Percentiles rank a stretch among this genome's conserved stretches.
Evolutionary conservation across 2,888 invertebrate genomes (phyloP).

Genomic region (Pristionchus japonicus): DNA sequence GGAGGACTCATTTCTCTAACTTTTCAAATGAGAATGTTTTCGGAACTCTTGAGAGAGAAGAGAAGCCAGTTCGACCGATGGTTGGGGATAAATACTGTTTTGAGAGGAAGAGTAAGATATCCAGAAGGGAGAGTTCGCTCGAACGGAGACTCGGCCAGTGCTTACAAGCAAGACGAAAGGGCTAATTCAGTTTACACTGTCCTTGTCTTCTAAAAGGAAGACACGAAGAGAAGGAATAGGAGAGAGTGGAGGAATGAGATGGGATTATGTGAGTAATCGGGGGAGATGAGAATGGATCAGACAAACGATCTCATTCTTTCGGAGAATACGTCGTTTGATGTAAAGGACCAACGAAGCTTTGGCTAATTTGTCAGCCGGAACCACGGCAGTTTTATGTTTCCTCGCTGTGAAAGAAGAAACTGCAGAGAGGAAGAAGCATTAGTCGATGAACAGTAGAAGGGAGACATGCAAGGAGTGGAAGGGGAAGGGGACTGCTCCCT

Average conservation of each 20-base stretch:
- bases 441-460: neutral
- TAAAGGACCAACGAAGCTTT: neutral
- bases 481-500: neutral
- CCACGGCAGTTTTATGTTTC: neutral
- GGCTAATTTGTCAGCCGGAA: slow-evolving; percentile 3
- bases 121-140: neutral
- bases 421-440: slow-evolving; percentile 3
- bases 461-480: neutral
- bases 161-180: neutral
- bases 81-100: neutral
- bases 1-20: neutral
- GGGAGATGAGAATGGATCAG: neutral
- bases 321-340: neutral
- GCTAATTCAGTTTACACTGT: slow-evolving; percentile 11
- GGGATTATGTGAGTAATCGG: neutral
- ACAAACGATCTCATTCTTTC: neutral
- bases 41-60: neutral
- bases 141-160: neutral
- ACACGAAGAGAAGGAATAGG: neutral
- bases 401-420: neutral
- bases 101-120: neutral
- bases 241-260: neutral
- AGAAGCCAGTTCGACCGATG: too few relatives aligned
- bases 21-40: slow-evolving; percentile 10
- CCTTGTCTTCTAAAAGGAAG: neutral